phyloP scores from a whole-genome alignment of 1,140 invertebrate species.

The Vollenhovia emeryi region DNA sequence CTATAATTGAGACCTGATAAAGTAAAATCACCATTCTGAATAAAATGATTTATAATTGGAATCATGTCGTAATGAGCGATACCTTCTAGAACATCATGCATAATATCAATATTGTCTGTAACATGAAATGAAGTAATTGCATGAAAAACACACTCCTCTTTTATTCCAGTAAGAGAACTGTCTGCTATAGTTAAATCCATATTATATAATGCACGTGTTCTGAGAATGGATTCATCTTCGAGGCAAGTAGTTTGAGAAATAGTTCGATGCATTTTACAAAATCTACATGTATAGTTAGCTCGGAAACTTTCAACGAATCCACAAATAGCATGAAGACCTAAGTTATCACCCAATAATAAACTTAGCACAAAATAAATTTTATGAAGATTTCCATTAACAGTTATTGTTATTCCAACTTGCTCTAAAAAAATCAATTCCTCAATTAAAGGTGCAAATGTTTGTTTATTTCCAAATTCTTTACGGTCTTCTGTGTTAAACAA shows the following conservation, averaged over 20 bases:
- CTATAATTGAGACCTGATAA: neutral
- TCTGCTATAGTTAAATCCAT: neutral
- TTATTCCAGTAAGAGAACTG: conserved; percentile 3
- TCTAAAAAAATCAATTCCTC: conserved; percentile 19
- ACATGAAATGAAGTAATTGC: conserved; percentile 9
- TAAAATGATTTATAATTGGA: neutral
- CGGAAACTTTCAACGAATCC: conserved; percentile 8
- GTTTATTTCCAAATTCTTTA: conserved; percentile 26
- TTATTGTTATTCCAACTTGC: neutral
- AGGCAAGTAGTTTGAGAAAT: neutral
- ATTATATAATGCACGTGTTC: neutral
- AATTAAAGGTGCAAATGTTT: conserved; percentile 26
- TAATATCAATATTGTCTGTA: neutral
- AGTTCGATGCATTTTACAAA: conserved; percentile 11
- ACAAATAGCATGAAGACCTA: neutral
- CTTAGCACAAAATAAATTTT: conserved; percentile 17
- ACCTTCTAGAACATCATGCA: neutral
- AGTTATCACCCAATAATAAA: conserved; percentile 1
- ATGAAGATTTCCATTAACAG: neutral
- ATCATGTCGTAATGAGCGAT: neutral
- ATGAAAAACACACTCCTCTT: neutral
- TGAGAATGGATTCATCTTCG: neutral
- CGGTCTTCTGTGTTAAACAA: neutral
- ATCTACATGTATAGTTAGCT: neutral
- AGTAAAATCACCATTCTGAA: neutral